Evolutionary conservation across 2,113 vertebrate species (phyloP).

Genomic region (Triplophysa siluroides): DNA sequence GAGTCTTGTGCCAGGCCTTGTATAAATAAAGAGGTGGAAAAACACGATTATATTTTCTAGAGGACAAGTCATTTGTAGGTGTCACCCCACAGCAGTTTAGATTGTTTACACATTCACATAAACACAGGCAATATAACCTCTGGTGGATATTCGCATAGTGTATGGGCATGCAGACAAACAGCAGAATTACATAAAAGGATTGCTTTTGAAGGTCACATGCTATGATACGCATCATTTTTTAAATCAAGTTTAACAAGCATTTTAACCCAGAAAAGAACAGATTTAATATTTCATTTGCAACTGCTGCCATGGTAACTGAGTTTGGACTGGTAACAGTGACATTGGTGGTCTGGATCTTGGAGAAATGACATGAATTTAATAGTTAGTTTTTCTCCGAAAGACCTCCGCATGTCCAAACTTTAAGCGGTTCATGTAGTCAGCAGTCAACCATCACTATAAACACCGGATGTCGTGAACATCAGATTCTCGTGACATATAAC

Average conservation of each 20-base stretch:
- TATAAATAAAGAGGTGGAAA: slow-evolving; percentile 9
- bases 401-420: not conserved
- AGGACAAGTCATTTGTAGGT: not conserved
- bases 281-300: not conserved
- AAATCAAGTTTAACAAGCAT: not conserved
- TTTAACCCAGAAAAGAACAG: not conserved
- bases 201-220: not conserved
- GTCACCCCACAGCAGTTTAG: not conserved
- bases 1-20: not conserved
- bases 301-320: not conserved
- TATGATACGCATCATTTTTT: not conserved
- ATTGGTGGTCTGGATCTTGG: not conserved
- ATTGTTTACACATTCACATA: slow-evolving; percentile 12
- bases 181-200: not conserved
- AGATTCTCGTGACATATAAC: not conserved
- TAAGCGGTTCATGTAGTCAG: not conserved
- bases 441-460: not conserved
- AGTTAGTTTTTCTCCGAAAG: slow-evolving; percentile 9
- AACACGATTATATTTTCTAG: slow-evolving; percentile 6
- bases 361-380: not conserved
- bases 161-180: not conserved
- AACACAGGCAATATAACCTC: not conserved
- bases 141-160: not conserved
- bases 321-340: slow-evolving; percentile 4
- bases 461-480: not conserved